Base-by-base conservation (phyloP, 2,888 invertebrate genomes). In the Ophion slaviceki region DNA sequence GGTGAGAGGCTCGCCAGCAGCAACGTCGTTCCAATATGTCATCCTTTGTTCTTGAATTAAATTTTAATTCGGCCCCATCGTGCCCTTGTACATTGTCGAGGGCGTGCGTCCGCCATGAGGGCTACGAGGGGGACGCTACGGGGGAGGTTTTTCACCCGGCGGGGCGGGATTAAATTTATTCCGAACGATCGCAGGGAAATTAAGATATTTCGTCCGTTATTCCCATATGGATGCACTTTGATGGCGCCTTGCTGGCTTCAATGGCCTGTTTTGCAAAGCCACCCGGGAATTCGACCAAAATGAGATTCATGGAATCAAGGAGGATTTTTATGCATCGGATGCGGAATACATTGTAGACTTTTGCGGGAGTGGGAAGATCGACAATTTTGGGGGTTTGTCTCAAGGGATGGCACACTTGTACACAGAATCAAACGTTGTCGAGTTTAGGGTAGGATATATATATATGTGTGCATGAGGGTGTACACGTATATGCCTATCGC, bases 31-130 rank as follows among this genome's bases (percentile, higher is more conserved):
- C 90, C 92, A 91, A 93, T 93, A 92, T 92, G 92, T 93, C 92
- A 92, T 92, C 91, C 91, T 92, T 93, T 93, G 92, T 92, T 93
- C 91, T 90, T 90, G 92, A 93, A 94, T 94, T 92, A 93, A 93
- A 94, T 92, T 93, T 93, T 93, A 94, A 94, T 93, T 92, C 91
- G 64, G 80, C 87, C 86, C 85, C 78, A 88, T 88, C 87, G 87
- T 87, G 87, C 79, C 77, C 78, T 84, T 71, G 11, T 71, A 36
- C n/a, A 36, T 80, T 80, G 68, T 88, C 77, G 67, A 86, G 72
- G 75, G 82, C 64, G 75, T 32, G 74, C 64, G 66, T n/a, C 28
- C 57, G 59, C 45, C 36, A 24, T 28, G 32, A 32, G 32, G 32
- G 4, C 32, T 4, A 20, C 32, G 32, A 78, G 32, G 71, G 61